These are phyloP conservation scores for Cephus nigrinus DNA, from an alignment of 2,888 invertebrate genomes.

Conservation along the genomic window DNA sequence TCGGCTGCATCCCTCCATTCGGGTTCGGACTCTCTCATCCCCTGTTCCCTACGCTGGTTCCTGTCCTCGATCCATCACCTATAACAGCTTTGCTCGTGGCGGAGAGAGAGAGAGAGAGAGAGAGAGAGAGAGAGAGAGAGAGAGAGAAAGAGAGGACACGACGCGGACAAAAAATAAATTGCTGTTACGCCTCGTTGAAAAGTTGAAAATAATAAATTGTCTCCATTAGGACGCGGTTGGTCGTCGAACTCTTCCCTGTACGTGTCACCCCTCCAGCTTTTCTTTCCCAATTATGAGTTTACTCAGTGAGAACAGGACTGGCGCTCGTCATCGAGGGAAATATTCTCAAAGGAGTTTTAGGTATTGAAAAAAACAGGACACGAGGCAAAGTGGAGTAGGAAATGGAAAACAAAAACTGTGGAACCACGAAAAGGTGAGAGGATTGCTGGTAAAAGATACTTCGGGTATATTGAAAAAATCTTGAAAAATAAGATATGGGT, in stretches of 20 bases:
- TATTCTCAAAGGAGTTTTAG: not conserved
- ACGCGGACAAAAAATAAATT: slow-evolving; percentile 34
- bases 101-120: slow-evolving; percentile 13
- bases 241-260: not conserved
- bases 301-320: not conserved
- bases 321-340: not conserved
- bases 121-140: slow-evolving; percentile 9
- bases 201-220: slow-evolving; percentile 57
- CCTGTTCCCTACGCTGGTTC: not conserved
- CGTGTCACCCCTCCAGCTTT: not conserved
- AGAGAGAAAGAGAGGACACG: slow-evolving; percentile 9
- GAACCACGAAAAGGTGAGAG: not conserved
- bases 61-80: slow-evolving; percentile 7
- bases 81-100: slow-evolving; percentile 7
- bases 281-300: not conserved
- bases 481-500: not conserved
- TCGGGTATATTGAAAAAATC: not conserved
- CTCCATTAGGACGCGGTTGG: slow-evolving; percentile 33
- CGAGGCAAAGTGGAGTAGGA: not conserved
- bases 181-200: slow-evolving; percentile 39
- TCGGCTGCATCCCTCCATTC: not conserved
- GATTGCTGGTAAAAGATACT: not conserved
- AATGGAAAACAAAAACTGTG: not conserved
- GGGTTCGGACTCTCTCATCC: not conserved
- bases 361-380: not conserved